These are phyloP conservation scores for Sus cebifrons DNA, from an alignment of 2,797 vertebrate species.

Conservation along the genomic window DNA sequence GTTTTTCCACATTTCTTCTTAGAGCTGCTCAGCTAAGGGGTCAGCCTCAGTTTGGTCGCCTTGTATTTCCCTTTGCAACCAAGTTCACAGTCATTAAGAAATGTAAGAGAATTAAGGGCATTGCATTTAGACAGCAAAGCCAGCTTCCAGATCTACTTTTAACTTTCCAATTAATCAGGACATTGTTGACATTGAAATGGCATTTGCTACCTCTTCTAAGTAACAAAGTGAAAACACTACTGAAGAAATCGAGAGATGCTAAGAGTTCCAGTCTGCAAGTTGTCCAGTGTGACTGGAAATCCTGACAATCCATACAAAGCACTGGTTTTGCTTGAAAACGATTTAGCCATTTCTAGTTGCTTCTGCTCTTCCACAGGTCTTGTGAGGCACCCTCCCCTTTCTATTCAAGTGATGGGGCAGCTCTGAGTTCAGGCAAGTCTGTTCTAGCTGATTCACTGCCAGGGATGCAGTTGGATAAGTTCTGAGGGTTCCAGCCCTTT, in stretches of 20 bases:
- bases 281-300: neutral
- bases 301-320: neutral
- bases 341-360: neutral
- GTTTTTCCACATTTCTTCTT: conserved; percentile 34
- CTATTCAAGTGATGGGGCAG: neutral
- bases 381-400: neutral
- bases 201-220: neutral
- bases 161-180: neutral
- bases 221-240: neutral
- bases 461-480: neutral
- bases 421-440: neutral
- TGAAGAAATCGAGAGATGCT: neutral
- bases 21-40: conserved; percentile 3
- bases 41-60: neutral
- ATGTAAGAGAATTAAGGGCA: conserved; percentile 45
- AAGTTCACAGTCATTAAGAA: conserved; percentile 69
- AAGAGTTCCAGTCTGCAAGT: neutral
- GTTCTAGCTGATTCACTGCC: neutral
- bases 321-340: neutral
- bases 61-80: conserved; percentile 53
- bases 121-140: conserved; percentile 61
- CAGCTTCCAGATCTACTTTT: conserved; percentile 62
- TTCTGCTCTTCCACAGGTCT: neutral
- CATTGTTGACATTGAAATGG: neutral
- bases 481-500: conserved; percentile 41